Conservation (phyloP, 2,113 vertebrate species). For the Falco punctatus region DNA sequence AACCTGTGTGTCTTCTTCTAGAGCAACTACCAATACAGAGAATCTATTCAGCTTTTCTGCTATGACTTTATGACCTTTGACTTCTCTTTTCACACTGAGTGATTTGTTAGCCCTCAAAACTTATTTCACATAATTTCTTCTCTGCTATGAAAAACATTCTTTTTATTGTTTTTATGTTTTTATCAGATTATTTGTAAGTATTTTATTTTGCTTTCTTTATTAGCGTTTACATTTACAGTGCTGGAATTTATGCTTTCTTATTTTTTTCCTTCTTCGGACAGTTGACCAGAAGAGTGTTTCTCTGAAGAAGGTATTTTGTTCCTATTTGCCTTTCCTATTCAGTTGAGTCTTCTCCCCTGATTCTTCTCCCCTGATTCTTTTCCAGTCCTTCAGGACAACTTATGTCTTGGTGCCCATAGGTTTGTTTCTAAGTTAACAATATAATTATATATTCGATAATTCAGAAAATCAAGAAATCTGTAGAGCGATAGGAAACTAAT, state of each 20-base stretch:
- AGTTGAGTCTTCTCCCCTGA: neutral
- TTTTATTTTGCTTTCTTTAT: neutral
- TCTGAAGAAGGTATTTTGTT: neutral
- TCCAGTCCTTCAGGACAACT: neutral
- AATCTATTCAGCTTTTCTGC: neutral
- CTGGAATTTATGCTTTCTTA: neutral
- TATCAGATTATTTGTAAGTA: neutral
- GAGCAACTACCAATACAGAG: neutral
- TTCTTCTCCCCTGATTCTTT: neutral
- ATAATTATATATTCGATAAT: neutral
- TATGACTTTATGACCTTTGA: neutral
- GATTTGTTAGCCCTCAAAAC: neutral
- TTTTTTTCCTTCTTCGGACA: neutral
- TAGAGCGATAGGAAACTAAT: neutral
- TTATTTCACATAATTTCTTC: neutral
- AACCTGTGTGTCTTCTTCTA: neutral
- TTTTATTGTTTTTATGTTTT: neutral
- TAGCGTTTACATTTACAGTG: neutral
- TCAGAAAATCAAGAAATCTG: neutral
- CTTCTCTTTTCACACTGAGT: neutral
- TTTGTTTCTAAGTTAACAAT: neutral
- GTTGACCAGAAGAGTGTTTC: neutral
- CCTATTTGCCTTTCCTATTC: neutral
- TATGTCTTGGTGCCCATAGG: neutral
- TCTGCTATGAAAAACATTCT: neutral